Percentiles rank a stretch among this genome's conserved stretches.
Evolutionary conservation across 2,888 invertebrate species (phyloP).

Genomic region (Drosophila yooni): DNA sequence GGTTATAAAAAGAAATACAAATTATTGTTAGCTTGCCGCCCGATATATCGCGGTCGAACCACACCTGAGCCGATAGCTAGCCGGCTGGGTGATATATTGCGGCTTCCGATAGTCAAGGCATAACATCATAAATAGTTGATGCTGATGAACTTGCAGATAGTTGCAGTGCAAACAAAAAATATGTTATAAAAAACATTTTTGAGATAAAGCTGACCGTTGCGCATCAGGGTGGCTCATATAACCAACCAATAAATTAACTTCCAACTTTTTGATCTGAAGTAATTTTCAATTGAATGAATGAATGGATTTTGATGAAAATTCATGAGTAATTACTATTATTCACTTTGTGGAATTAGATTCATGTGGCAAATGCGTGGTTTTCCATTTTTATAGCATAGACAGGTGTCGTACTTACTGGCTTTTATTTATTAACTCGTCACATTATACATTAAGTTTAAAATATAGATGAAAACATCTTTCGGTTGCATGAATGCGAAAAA

Average conservation of each 20-base stretch:
- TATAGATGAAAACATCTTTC: constrained; percentile 40
- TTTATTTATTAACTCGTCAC: constrained; percentile 61
- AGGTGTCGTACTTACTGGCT: constrained; percentile 40
- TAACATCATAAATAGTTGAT: background rate
- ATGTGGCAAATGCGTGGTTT: background rate
- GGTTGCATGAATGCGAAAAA: constrained; percentile 26
- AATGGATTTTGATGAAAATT: background rate
- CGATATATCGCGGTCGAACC: no score
- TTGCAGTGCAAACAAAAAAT: background rate
- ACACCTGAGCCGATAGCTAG: no score
- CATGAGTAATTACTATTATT: background rate
- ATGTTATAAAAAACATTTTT: background rate
- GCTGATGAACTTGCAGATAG: background rate
- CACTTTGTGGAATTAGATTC: background rate
- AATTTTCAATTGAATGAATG: background rate
- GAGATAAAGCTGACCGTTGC: background rate
- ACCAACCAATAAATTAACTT: background rate
- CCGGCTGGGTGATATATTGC: no score
- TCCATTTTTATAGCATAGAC: background rate
- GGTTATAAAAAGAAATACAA: no score
- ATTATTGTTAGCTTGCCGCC: no score
- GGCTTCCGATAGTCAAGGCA: no score
- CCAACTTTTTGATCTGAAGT: background rate
- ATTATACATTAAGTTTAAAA: constrained; percentile 47
- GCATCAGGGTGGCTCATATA: background rate